Percentiles rank a stretch among this genome's conserved stretches.
These are phyloP conservation scores for Pampusana beccarii DNA, from an alignment of 2,113 vertebrate species.

Conservation along the genomic window DNA sequence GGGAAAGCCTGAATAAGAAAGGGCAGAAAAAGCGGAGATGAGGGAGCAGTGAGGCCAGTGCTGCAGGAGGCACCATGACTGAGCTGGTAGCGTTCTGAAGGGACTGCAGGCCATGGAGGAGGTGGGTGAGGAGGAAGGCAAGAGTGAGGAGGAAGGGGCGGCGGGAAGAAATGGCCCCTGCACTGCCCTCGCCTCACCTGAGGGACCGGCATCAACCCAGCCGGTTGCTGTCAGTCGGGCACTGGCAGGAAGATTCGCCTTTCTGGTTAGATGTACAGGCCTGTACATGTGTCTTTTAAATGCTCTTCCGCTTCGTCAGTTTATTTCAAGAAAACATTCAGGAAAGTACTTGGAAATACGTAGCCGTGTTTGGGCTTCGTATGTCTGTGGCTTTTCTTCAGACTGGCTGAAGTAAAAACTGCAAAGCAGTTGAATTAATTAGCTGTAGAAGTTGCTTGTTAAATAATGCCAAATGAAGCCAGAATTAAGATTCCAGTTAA, in stretches of 20 bases:
- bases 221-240: not conserved
- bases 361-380: rapidly evolving
- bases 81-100: not conserved
- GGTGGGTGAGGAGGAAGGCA: not conserved
- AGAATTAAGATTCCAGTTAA: not conserved
- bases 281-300: not conserved
- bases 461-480: not conserved
- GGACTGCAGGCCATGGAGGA: not conserved
- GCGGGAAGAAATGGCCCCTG: not conserved
- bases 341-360: not conserved
- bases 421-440: not conserved
- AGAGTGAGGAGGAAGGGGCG: not conserved
- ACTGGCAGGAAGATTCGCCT: not conserved
- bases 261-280: not conserved
- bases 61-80: not conserved
- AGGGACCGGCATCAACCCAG: rapidly evolving
- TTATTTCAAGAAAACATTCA: not conserved
- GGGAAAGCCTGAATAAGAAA: not conserved
- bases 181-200: rapidly evolving
- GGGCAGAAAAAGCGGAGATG: not conserved
- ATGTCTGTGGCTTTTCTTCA: not conserved
- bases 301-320: not conserved
- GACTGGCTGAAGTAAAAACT: not conserved
- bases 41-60: not conserved
- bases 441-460: not conserved